Evolutionary conservation across 2,888 invertebrate genomes (phyloP).

Genomic region (Pterostichus madidus): DNA sequence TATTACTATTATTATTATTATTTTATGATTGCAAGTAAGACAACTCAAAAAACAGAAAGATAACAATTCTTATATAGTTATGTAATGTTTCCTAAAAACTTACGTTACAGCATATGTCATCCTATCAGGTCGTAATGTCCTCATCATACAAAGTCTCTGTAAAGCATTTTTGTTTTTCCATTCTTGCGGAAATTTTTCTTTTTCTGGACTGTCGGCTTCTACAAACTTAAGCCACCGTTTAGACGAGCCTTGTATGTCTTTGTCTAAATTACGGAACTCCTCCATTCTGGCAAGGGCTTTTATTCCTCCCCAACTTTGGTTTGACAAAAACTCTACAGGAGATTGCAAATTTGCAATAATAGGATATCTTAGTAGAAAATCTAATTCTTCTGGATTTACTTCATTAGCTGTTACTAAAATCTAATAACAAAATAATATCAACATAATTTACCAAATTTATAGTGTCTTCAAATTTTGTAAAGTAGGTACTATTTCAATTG

Average conservation of each 20-base stretch:
- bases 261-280: slow-evolving; percentile 90
- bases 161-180: slow-evolving; percentile 95
- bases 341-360: slow-evolving; percentile 86
- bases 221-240: slow-evolving; percentile 96
- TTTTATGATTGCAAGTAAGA: not conserved
- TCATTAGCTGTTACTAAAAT: slow-evolving; percentile 83
- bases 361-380: slow-evolving; percentile 93
- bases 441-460: slow-evolving; percentile 58
- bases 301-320: slow-evolving; percentile 90
- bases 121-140: slow-evolving; percentile 93
- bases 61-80: too few relatives aligned
- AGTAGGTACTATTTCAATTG: too few relatives aligned
- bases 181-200: slow-evolving; percentile 96
- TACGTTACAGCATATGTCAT: slow-evolving; percentile 95
- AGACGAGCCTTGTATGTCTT: slow-evolving; percentile 93
- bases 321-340: slow-evolving; percentile 90
- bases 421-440: slow-evolving; percentile 74
- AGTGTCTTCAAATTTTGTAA: too few relatives aligned
- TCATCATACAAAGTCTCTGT: slow-evolving; percentile 94
- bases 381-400: slow-evolving; percentile 87
- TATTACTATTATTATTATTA: not conserved
- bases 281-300: slow-evolving; percentile 87
- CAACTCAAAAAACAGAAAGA: too few relatives aligned
- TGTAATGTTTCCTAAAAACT: slow-evolving; percentile 66
- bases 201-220: slow-evolving; percentile 95